Evolutionary conservation across 2,113 vertebrate species (phyloP).

Genomic region (Vidua chalybeata): DNA sequence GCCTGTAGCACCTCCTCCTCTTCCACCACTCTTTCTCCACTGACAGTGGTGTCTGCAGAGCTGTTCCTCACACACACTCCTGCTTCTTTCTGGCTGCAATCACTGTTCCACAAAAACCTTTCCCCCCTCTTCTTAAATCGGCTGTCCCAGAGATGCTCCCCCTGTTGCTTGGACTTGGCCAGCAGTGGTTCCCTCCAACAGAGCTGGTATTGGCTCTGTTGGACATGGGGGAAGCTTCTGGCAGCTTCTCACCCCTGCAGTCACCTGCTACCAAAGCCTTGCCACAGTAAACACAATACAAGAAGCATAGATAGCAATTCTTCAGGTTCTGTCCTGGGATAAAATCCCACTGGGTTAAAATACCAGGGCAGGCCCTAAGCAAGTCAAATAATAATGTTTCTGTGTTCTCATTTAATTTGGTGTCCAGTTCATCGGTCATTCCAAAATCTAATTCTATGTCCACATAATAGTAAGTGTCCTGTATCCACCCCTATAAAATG

Average conservation of each 20-base stretch:
- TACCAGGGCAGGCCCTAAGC: not conserved
- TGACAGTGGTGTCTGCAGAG: not conserved
- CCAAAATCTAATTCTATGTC: not conserved
- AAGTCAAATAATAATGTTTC: not conserved
- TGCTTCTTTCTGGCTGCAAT: not conserved
- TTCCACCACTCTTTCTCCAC: not conserved
- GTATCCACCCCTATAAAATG: not conserved
- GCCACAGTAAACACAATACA: not conserved
- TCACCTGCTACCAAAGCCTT: not conserved
- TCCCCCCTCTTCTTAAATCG: not conserved
- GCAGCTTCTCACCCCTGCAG: not conserved
- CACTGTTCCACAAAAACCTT: not conserved
- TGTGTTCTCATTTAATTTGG: not conserved
- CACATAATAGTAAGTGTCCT: not conserved
- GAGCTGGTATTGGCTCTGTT: not conserved
- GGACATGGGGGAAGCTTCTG: not conserved
- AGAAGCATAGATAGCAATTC: not conserved
- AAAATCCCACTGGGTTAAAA: not conserved
- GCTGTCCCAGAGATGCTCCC: not conserved
- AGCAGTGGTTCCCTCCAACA: not conserved
- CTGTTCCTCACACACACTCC: not conserved
- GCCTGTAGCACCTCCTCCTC: not conserved
- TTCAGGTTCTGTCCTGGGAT: not conserved
- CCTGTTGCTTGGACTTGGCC: not conserved
- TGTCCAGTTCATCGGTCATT: not conserved